A percentile compares a stretch with the other conserved stretches of the same genome.
phyloP scores from a whole-genome alignment of 2,797 vertebrate species.

The Aeoliscus strigatus region DNA sequence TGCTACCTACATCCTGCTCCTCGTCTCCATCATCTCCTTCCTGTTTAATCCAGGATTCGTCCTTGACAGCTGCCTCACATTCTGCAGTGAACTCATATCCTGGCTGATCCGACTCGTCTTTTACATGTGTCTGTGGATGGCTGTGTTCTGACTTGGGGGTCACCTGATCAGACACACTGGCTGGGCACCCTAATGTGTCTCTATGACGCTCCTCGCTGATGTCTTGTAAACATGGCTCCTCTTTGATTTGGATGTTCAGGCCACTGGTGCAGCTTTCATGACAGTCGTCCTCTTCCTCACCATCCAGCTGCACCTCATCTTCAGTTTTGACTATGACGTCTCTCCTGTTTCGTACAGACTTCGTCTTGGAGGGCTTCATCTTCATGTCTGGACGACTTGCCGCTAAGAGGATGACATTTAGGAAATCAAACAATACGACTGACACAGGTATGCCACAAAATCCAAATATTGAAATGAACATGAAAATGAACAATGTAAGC shows the following conservation, averaged over 20 bases:
- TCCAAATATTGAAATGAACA: not conserved
- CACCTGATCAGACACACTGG: slow-evolving; percentile 18
- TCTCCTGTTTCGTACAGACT: slow-evolving; percentile 14
- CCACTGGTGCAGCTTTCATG: slow-evolving; percentile 12
- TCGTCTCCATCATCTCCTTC: slow-evolving; percentile 44
- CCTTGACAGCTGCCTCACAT: slow-evolving; percentile 40
- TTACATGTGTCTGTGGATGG: slow-evolving; percentile 18
- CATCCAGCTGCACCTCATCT: slow-evolving; percentile 6
- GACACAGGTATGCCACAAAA: not conserved
- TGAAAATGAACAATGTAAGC: not conserved
- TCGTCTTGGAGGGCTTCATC: slow-evolving; percentile 39
- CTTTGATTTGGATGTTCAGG: slow-evolving; percentile 54
- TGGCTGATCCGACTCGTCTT: slow-evolving; percentile 49
- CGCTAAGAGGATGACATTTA: slow-evolving; percentile 1
- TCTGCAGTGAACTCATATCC: slow-evolving; percentile 11
- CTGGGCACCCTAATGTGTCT: slow-evolving; percentile 9
- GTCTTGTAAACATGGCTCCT: slow-evolving; percentile 52
- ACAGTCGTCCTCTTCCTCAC: slow-evolving; percentile 11
- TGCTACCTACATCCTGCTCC: slow-evolving; percentile 13
- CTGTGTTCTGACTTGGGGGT: slow-evolving; percentile 22
- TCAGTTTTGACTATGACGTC: slow-evolving; percentile 35
- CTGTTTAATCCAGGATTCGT: slow-evolving; percentile 55
- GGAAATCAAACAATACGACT: not conserved
- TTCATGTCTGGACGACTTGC: slow-evolving; percentile 39
- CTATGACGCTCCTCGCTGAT: slow-evolving; percentile 37